Evolutionary conservation across 2,113 vertebrate species (phyloP), one percentile per base, ranked within the genome.

Genomic region (Hyperopisus bebe): DNA sequence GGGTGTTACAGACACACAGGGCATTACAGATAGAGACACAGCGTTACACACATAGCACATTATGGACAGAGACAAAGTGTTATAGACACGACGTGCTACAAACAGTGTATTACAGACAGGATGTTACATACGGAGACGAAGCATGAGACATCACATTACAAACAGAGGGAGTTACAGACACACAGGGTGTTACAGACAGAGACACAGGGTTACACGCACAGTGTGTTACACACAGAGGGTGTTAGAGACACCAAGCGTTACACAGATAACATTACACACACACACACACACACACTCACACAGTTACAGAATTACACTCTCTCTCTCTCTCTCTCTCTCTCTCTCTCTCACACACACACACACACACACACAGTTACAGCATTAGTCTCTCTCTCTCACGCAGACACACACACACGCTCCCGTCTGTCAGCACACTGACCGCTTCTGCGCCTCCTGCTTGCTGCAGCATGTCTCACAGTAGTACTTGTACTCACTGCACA

Each of bases 391-490:
- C 51, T 51, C 50, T 51, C 48, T 0, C 51, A 35, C 62, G 21
- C 62, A 53, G 11, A 13, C 47, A 88, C 66, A 88, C 2, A 82
- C 44, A 46, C 82, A 3, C 17, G 0, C 42, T 46, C 88, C 90
- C 7, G n/a, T 31, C 6, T 7, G 58, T 17, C 24, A 17, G 35
- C 24, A 24, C 46, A 55, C 97, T 91, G 84, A 99, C 98, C 98
- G 96, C 94, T 99, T 99, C 95, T 99, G 98, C 86, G 98, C 98
- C 92, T 99, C 98, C 93, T 99, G 98, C 93, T 99, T 99, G 95
- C 98, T 99, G 96, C 98, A 99, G 95, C 98, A 99, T 0, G 95
- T 97, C 94, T 99, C 98, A 95, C 98, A 99, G 95, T 99, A 99
- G 94, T 99, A 99, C 93, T 99, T 99, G 94, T 99, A 98, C 93